Conservation (phyloP, 2,888 invertebrate species). For the Pyrgus malvae region DNA sequence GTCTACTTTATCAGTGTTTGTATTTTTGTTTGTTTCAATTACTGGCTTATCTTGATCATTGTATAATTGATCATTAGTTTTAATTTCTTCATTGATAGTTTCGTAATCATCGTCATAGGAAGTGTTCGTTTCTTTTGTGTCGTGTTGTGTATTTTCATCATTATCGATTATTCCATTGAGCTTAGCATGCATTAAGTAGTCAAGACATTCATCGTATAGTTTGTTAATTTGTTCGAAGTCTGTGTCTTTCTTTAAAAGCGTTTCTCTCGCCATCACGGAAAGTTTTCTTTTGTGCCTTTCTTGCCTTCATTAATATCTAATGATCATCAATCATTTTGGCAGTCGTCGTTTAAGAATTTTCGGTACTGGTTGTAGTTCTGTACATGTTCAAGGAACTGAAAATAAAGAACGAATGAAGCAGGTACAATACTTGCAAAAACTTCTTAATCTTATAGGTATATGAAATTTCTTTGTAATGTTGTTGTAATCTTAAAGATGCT, state of each 20-base stretch:
- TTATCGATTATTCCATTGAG: conserved; percentile 9
- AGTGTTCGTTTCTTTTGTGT: conserved; percentile 12
- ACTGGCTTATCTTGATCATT: background rate
- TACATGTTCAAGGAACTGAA: too few relatives aligned
- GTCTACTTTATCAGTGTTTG: conserved; percentile 35
- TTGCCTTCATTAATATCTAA: background rate
- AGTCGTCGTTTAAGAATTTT: background rate
- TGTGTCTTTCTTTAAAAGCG: conserved; percentile 37
- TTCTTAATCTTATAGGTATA: too few relatives aligned
- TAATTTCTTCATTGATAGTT: conserved; percentile 36
- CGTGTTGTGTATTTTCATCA: conserved; percentile 6
- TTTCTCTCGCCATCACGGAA: conserved; percentile 40
- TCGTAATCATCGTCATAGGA: conserved; percentile 47
- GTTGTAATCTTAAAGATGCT: too few relatives aligned
- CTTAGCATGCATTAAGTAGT: conserved; percentile 52
- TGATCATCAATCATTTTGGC: conserved; percentile 3
- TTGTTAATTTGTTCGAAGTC: conserved; percentile 61
- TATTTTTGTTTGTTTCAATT: conserved; percentile 24
- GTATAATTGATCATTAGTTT: background rate
- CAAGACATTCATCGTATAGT: conserved; percentile 68
- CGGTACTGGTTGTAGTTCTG: background rate
- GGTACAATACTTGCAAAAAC: too few relatives aligned
- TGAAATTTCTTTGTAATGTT: too few relatives aligned
- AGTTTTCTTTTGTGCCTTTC: background rate
- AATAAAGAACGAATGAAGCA: too few relatives aligned